Percentiles rank a stretch among this genome's conserved stretches.
phyloP scores from a whole-genome alignment of 2,113 vertebrate species.

The Emydura subglobosa region DNA sequence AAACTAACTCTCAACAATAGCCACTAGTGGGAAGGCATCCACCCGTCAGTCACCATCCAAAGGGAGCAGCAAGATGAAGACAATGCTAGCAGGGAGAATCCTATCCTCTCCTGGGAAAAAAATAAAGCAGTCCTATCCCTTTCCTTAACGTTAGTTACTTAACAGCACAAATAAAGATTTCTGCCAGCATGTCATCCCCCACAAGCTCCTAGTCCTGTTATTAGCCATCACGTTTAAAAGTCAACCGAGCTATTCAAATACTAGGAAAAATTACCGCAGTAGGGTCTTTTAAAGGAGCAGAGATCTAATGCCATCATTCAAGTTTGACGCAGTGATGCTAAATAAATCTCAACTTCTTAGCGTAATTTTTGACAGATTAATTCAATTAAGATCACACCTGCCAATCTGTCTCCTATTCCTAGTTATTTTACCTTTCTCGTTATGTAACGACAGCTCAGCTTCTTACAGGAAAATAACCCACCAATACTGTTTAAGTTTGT shows the following conservation, averaged over 20 bases:
- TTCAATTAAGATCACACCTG: neutral
- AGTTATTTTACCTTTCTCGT: neutral
- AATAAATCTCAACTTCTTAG: neutral
- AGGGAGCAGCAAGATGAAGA: neutral
- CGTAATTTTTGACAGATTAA: neutral
- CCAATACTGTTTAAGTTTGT: neutral
- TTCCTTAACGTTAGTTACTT: neutral
- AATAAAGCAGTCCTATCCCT: neutral
- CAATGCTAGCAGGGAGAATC: neutral
- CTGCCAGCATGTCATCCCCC: neutral
- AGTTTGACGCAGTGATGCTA: neutral
- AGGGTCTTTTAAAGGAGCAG: neutral
- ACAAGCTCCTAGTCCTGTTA: accelerated
- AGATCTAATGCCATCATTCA: neutral
- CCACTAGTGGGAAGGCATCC: neutral
- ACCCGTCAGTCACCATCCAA: neutral
- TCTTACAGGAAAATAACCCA: neutral
- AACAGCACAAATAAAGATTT: accelerated
- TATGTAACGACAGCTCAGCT: neutral
- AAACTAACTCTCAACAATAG: neutral
- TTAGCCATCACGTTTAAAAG: neutral
- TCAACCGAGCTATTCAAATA: neutral
- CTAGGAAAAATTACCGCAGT: neutral
- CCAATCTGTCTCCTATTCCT: neutral
- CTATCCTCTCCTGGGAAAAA: neutral